Conservation (phyloP, 2,113 vertebrate species). For the Genyomyrus donnyi region DNA sequence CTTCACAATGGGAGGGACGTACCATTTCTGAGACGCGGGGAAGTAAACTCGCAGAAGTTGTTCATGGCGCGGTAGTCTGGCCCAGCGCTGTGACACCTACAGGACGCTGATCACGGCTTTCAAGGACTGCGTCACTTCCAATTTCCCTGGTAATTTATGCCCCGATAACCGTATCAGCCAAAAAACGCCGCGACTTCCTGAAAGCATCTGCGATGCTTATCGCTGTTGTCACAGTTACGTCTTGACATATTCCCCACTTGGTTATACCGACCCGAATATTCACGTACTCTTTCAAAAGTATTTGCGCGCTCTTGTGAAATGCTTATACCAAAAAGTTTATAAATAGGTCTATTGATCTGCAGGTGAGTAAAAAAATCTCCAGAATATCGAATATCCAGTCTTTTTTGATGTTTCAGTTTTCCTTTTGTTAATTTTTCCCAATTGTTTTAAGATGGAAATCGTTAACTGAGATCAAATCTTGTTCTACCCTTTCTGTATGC, state of each 20-base stretch:
- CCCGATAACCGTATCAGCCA: neutral
- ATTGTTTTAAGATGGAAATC: neutral
- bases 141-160: neutral
- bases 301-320: neutral
- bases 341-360: neutral
- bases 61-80: neutral
- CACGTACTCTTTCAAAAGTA: neutral
- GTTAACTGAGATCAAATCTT: neutral
- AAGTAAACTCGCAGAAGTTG: neutral
- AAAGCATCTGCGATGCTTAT: neutral
- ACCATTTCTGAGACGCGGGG: slow-evolving; percentile 38
- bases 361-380: neutral
- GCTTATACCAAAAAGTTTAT: neutral
- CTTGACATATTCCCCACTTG: neutral
- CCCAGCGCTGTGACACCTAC: neutral
- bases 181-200: too few relatives aligned
- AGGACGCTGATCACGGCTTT: neutral
- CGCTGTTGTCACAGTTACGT: neutral
- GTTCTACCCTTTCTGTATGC: neutral
- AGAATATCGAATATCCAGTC: neutral
- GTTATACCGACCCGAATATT: neutral
- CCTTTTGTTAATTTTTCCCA: neutral
- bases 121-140: neutral
- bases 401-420: neutral
- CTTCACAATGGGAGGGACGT: slow-evolving; percentile 40